A percentile compares a stretch with the other conserved stretches of the same genome.
Evolutionary conservation across 2,797 vertebrate species (phyloP).

Genomic region (Crocodylus rhombifer): DNA sequence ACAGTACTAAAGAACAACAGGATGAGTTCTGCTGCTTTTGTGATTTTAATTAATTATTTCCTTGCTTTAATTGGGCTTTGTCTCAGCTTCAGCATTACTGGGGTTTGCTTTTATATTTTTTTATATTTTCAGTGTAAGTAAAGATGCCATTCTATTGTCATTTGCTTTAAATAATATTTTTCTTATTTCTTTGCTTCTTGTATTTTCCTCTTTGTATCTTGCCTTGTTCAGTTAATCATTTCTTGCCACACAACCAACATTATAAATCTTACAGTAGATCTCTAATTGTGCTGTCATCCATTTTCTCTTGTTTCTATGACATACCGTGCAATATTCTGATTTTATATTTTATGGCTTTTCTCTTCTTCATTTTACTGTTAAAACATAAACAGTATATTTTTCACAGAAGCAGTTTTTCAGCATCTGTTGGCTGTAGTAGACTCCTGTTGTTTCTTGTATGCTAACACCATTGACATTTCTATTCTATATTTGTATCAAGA

Average conservation of each 20-base stretch:
- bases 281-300: neutral
- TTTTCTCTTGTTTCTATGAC: neutral
- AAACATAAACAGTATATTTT: neutral
- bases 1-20: neutral
- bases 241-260: neutral
- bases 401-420: neutral
- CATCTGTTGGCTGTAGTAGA: neutral
- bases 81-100: neutral
- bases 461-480: neutral
- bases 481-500: neutral
- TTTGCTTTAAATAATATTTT: slow-evolving; percentile 22
- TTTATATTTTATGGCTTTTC: slow-evolving; percentile 1
- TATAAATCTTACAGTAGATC: neutral
- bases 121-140: neutral
- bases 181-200: neutral
- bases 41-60: neutral
- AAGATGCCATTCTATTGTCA: neutral
- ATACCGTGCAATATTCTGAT: neutral
- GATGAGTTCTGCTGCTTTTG: neutral
- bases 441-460: neutral
- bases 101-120: slow-evolving; percentile 12
- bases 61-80: neutral
- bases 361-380: neutral
- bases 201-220: neutral
- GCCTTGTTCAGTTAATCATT: neutral